Evolutionary conservation across 1,140 invertebrate species (phyloP), one percentile per base, ranked within the genome.

Genomic region (Lasioglossum baleicum): DNA sequence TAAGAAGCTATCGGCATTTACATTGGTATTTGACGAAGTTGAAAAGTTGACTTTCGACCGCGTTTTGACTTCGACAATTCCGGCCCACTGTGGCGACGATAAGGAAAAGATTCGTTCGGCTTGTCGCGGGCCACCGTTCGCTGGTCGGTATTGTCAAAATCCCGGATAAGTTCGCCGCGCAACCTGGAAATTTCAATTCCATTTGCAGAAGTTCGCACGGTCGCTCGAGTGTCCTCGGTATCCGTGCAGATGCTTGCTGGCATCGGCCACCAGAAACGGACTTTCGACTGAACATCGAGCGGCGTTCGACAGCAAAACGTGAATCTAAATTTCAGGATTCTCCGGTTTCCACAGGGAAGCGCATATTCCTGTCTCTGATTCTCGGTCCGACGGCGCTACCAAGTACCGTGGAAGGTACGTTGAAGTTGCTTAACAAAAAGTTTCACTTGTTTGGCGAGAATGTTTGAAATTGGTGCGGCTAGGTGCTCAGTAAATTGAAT

Each of bases 111-210:
- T 56, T 56, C 35, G 17, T 44, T 15, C 35, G 4, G 11, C 2
- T 7, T 35, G 51, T 48, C 56, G n/a, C 15, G 20, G 4, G 5
- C 26, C 17, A 11, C 7, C 17, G 35, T 31, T 4, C 7, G 35
- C 13, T 4, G 4, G 68, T 20, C 20, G 75, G 75, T n/a, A 15
- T 58, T 26, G 42, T 61, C n/a, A 10, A 78, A 42, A 58, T 58
- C 44, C 53, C 8, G 17, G 40, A 58, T 15, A 71, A 65, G 1
- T 79, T 44, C 42, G 53, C n/a, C 60, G 20, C 26, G 48, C 65
- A 65, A 51, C 65, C n/a, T 22, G 44, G 22, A 76, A 68, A 77
- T 77, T 77, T 77, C 75, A 69, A 77, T 77, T 70, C 66, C 56
- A 77, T 77, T 77, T 70, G 42, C 11, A 40, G 26, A 70, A 77